Evolutionary conservation across 2,113 vertebrate species (phyloP).

Genomic region (Zosterops pallidus): DNA sequence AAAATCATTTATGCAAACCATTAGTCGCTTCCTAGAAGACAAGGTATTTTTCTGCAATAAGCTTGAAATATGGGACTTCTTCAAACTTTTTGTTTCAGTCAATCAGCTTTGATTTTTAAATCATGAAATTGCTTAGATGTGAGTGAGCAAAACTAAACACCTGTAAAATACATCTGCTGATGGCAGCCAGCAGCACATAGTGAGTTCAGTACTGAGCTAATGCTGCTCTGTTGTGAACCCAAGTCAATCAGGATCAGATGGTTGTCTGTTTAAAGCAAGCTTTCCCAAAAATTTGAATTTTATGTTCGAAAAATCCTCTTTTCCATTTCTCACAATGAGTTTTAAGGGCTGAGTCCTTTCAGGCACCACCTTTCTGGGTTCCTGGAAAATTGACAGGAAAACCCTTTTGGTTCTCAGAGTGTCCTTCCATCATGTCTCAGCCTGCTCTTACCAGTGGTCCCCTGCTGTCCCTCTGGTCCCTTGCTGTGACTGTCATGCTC

Average conservation of each 20-base stretch:
- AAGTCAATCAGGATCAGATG: background rate
- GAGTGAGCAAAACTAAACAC: conserved; percentile 12
- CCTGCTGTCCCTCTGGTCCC: background rate
- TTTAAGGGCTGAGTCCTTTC: background rate
- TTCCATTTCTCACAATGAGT: background rate
- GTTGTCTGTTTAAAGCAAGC: background rate
- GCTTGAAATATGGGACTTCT: background rate
- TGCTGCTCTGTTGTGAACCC: background rate
- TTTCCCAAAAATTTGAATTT: background rate
- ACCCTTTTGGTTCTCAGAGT: background rate
- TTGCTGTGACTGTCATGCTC: background rate
- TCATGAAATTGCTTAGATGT: background rate
- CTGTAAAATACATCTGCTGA: conserved; percentile 1
- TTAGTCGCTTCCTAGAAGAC: background rate
- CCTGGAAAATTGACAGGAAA: background rate
- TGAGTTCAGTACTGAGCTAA: background rate
- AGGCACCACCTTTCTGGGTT: background rate
- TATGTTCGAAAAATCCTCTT: background rate
- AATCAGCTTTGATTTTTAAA: conserved; percentile 37
- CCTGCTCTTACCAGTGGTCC: background rate
- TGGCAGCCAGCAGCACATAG: background rate
- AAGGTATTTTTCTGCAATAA: conserved; percentile 10
- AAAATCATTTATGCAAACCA: conserved; percentile 11
- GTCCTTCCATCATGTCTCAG: background rate
- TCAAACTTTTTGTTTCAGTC: conserved; percentile 26